phyloP scores from a whole-genome alignment of 2,113 vertebrate species.

The Trogon surrucura region DNA sequence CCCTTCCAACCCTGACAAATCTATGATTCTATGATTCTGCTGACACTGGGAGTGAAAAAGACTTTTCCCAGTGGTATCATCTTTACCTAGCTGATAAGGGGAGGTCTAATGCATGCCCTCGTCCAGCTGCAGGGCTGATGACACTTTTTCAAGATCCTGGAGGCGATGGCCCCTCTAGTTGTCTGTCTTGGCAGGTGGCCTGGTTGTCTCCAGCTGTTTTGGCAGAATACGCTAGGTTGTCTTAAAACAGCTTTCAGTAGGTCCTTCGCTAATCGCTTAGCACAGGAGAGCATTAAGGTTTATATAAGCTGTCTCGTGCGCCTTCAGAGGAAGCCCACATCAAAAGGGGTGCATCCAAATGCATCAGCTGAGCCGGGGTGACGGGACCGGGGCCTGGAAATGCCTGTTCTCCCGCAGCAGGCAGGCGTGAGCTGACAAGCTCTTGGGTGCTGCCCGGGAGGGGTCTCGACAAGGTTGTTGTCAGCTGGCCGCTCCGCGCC shows the following conservation, averaged over 20 bases:
- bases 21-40: too few species aligned
- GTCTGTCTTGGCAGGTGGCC: neutral
- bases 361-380: neutral
- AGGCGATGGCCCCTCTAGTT: rapidly evolving
- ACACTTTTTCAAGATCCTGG: neutral
- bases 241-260: neutral
- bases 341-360: neutral
- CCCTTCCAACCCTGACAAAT: too few species aligned
- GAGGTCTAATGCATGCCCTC: neutral
- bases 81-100: neutral
- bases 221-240: neutral
- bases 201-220: rapidly evolving
- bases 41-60: too few species aligned
- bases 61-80: neutral
- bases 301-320: neutral
- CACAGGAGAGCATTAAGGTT: neutral
- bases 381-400: neutral
- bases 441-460: neutral
- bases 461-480: neutral
- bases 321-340: neutral
- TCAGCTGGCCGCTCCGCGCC: neutral
- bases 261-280: neutral
- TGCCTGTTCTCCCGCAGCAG: conserved; percentile 5
- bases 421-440: neutral
- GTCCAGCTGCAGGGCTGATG: neutral